Evolutionary conservation across 2,888 invertebrate species (phyloP).

Genomic region (Ypsolopha sequella): DNA sequence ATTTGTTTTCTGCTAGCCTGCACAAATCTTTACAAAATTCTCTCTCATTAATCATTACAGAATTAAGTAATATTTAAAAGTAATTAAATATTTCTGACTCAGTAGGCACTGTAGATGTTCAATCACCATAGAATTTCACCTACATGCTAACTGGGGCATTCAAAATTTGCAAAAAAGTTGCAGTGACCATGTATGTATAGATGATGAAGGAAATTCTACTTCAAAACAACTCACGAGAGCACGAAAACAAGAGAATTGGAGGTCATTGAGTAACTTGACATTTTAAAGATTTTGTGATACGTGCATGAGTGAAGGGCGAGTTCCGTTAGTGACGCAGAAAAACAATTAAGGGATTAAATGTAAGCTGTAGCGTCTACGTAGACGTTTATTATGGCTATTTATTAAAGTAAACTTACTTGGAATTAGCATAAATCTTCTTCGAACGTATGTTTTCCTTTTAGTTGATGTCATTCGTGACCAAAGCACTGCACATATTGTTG

Average conservation of each 20-base stretch:
- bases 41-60: not conserved
- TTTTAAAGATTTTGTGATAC: constrained; percentile 45
- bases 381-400: not conserved
- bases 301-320: constrained; percentile 41
- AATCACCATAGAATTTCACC: constrained; percentile 41
- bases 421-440: constrained; percentile 17
- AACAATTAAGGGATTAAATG: constrained; percentile 3
- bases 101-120: constrained; percentile 19
- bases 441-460: constrained; percentile 48
- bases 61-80: constrained; percentile 6
- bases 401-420: constrained; percentile 30
- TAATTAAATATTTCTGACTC: constrained; percentile 9
- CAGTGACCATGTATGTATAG: not conserved
- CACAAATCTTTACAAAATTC: too few relatives aligned
- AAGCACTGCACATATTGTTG: constrained; percentile 52
- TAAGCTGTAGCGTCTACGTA: constrained; percentile 1
- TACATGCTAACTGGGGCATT: constrained; percentile 34
- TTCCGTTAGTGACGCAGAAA: constrained; percentile 22
- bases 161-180: constrained; percentile 3
- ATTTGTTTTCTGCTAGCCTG: too few relatives aligned
- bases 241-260: constrained; percentile 34
- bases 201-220: constrained; percentile 7
- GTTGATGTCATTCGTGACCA: constrained; percentile 64
- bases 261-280: constrained; percentile 51
- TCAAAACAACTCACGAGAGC: constrained; percentile 22